Percentiles rank a stretch among this genome's conserved stretches.
These are phyloP conservation scores for Diadromus collaris DNA, from an alignment of 2,888 invertebrate species.

Conservation along the genomic window DNA sequence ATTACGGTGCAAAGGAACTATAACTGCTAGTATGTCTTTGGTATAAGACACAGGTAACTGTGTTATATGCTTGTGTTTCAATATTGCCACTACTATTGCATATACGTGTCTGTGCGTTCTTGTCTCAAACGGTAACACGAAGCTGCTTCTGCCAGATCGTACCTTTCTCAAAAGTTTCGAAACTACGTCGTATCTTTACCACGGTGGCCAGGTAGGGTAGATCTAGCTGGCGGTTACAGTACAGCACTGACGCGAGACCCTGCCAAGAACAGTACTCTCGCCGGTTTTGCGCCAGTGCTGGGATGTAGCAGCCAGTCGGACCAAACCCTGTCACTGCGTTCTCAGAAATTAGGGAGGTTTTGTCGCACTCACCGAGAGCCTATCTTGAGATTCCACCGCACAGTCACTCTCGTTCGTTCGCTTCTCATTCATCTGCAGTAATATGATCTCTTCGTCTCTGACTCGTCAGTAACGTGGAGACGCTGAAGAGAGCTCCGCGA, in stretches of 20 bases:
- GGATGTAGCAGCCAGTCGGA: not conserved
- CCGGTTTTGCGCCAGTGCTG: not conserved
- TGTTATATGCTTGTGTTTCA: not conserved
- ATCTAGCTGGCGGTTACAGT: too few species aligned
- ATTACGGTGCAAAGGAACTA: not conserved
- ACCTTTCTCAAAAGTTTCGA: slow-evolving; percentile 9
- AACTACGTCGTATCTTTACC: slow-evolving; percentile 28
- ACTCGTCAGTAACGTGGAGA: not conserved
- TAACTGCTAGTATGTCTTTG: not conserved
- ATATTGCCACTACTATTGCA: not conserved
- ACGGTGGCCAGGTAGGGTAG: not conserved
- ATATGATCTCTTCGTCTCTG: not conserved
- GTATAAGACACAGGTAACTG: not conserved
- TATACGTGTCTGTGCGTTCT: not conserved
- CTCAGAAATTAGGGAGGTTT: slow-evolving; percentile 31
- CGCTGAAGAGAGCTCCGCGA: not conserved
- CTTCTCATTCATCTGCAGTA: not conserved
- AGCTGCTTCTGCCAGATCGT: slow-evolving; percentile 14
- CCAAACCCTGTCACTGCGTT: not conserved
- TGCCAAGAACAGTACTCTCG: too few species aligned
- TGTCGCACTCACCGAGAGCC: slow-evolving; percentile 8
- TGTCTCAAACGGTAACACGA: slow-evolving; percentile 15
- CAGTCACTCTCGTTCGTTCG: slow-evolving; percentile 6
- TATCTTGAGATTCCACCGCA: not conserved
- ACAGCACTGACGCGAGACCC: too few species aligned